These are phyloP conservation scores for Mustela lutreola DNA, from an alignment of 2,113 vertebrate genomes.

Conservation along the genomic window DNA sequence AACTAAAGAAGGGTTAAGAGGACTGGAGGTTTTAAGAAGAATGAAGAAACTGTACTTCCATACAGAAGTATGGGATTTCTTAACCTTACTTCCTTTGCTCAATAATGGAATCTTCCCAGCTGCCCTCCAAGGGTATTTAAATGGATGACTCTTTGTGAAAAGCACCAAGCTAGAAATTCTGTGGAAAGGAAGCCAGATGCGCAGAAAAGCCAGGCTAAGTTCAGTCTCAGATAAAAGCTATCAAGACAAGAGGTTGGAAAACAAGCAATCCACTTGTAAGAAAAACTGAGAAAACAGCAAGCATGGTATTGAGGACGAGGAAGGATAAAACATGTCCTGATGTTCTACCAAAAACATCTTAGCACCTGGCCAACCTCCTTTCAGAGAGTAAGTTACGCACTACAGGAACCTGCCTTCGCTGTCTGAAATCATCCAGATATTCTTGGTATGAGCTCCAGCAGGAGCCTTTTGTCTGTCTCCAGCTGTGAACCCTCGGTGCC, in stretches of 20 bases:
- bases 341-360: not conserved
- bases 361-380: not conserved
- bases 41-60: not conserved
- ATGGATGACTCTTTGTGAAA: not conserved
- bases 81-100: not conserved
- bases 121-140: not conserved
- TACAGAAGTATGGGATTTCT: not conserved
- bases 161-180: not conserved
- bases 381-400: not conserved
- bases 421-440: not conserved
- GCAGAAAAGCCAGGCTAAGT: not conserved
- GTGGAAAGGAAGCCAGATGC: not conserved
- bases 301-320: not conserved
- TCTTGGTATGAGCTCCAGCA: not conserved
- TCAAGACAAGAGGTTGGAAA: not conserved
- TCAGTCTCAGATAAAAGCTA: not conserved
- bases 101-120: not conserved
- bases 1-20: not conserved
- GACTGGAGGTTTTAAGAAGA: not conserved
- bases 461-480: not conserved
- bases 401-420: not conserved
- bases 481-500: not conserved
- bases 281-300: not conserved
- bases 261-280: not conserved
- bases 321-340: not conserved